Evolutionary conservation across 2,113 vertebrate species (phyloP).

Genomic region (Chaetorhynchus papuensis): DNA sequence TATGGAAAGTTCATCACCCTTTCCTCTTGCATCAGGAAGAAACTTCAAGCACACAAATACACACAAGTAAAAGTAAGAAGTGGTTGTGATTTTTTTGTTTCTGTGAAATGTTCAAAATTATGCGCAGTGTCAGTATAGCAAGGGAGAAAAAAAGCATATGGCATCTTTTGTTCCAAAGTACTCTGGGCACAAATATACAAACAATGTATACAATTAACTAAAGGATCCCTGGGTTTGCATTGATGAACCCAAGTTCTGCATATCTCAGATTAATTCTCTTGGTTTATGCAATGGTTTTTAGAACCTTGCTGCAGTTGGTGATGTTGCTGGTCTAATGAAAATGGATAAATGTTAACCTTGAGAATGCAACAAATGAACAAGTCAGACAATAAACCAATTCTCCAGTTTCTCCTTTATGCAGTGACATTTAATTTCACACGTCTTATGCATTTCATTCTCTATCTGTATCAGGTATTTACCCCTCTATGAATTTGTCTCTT

Average conservation of each 20-base stretch:
- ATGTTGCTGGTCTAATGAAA: not conserved
- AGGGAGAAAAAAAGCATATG: not conserved
- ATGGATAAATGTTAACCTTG: not conserved
- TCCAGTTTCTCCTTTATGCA: not conserved
- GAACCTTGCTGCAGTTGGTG: not conserved
- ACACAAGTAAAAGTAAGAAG: not conserved
- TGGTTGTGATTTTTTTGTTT: not conserved
- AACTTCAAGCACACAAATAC: accelerated
- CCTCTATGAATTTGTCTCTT: not conserved
- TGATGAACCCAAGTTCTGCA: not conserved
- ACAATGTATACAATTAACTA: not conserved
- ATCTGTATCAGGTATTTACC: not conserved
- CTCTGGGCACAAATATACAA: not conserved
- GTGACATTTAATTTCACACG: not conserved
- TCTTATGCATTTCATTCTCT: not conserved
- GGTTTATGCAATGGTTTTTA: not conserved
- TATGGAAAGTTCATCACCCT: not conserved
- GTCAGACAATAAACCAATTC: accelerated
- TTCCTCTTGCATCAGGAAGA: not conserved
- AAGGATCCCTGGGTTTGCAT: not conserved
- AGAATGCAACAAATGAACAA: not conserved
- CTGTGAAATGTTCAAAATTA: not conserved
- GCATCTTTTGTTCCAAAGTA: not conserved
- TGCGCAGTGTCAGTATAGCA: not conserved
- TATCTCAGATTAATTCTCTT: not conserved